Percentiles rank a stretch among this genome's conserved stretches.
These are phyloP conservation scores for Drosophila monieri DNA, from an alignment of 2,888 invertebrate genomes.

Conservation along the genomic window DNA sequence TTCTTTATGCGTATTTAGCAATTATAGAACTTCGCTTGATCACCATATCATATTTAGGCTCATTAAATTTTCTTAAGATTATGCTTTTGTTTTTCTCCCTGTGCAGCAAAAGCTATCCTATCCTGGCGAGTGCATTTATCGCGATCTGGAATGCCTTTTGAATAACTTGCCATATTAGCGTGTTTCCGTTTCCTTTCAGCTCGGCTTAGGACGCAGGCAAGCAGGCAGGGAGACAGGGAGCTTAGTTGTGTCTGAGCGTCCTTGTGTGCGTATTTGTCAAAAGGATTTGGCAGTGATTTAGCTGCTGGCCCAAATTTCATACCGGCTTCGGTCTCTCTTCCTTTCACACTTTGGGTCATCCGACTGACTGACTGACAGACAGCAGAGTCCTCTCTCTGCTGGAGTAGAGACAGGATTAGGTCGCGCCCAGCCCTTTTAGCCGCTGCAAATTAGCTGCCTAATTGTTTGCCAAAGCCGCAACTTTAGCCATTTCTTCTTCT, in stretches of 20 bases:
- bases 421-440: conserved; percentile 48
- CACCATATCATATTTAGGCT: neutral
- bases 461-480: conserved; percentile 79
- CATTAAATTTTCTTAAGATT: no score
- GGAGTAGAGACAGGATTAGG: conserved; percentile 63
- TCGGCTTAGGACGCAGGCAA: conserved; percentile 23
- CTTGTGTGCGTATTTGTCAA: conserved; percentile 74
- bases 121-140: conserved; percentile 54
- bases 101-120: conserved; percentile 6
- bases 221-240: conserved; percentile 8
- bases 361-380: conserved; percentile 31
- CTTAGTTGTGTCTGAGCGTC: conserved; percentile 42
- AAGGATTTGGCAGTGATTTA: conserved; percentile 76
- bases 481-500: conserved; percentile 60
- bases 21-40: neutral
- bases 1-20: no score
- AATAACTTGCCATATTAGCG: conserved; percentile 77
- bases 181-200: conserved; percentile 55
- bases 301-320: conserved; percentile 65
- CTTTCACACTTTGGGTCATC: conserved; percentile 1
- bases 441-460: conserved; percentile 77
- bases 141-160: conserved; percentile 67
- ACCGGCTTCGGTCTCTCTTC: conserved; percentile 33
- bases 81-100: neutral
- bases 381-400: conserved; percentile 25